A percentile compares a stretch with the other conserved stretches of the same genome.
Evolutionary conservation across 2,113 vertebrate species (phyloP).

Genomic region (Hoplias malabaricus): DNA sequence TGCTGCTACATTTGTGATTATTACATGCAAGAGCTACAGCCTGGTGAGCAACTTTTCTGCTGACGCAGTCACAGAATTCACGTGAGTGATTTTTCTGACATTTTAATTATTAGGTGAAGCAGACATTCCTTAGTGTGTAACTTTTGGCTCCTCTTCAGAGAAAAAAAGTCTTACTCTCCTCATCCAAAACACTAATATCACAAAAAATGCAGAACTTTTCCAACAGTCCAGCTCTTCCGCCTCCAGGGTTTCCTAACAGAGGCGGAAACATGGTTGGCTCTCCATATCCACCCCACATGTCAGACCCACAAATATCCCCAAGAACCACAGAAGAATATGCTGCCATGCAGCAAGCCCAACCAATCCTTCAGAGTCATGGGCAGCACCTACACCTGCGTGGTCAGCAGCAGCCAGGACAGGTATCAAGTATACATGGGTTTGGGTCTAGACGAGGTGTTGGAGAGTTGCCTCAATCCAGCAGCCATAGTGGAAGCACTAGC

Average conservation of each 20-base stretch:
- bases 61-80: conserved; percentile 45
- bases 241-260: conserved; percentile 71
- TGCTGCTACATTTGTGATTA: conserved; percentile 51
- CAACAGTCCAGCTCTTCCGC: conserved; percentile 72
- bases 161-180: conserved; percentile 27
- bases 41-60: conserved; percentile 51
- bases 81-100: background rate
- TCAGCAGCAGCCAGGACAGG: conserved; percentile 70
- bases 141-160: background rate
- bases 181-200: conserved; percentile 19
- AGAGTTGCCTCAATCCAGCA: conserved; percentile 65
- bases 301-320: conserved; percentile 76
- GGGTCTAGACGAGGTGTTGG: conserved; percentile 65
- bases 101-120: conserved; percentile 15
- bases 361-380: conserved; percentile 50
- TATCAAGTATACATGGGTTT: conserved; percentile 71
- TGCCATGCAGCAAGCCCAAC: conserved; percentile 68
- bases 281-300: conserved; percentile 69
- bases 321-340: conserved; percentile 75
- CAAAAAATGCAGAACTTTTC: conserved; percentile 77
- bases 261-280: conserved; percentile 62
- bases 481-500: conserved; percentile 65
- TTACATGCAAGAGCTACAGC: conserved; percentile 56
- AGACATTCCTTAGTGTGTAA: conserved; percentile 57
- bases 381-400: conserved; percentile 66